Percentiles rank a stretch among this genome's conserved stretches.
These are phyloP conservation scores for Cephus spinipes DNA, from an alignment of 2,888 invertebrate genomes.

Conservation along the genomic window DNA sequence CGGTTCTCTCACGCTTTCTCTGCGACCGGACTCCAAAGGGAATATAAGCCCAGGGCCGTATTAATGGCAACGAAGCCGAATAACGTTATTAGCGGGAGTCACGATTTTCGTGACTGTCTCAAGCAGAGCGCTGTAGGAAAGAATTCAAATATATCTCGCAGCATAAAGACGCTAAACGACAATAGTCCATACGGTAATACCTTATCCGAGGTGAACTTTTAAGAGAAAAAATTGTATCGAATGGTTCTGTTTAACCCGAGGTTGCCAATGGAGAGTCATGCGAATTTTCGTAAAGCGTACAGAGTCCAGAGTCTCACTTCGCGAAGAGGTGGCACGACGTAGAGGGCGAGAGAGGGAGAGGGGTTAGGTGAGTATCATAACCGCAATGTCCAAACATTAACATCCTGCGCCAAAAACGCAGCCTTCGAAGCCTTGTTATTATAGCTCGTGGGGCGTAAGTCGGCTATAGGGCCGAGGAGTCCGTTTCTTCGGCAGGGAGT, in stretches of 20 bases:
- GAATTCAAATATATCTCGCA: background rate
- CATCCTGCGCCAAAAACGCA: constrained; percentile 31
- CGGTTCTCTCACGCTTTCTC: constrained; percentile 3
- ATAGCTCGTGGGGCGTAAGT: constrained; percentile 32
- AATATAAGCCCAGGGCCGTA: background rate
- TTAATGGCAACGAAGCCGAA: background rate
- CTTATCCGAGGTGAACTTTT: background rate
- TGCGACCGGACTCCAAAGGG: background rate
- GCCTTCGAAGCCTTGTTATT: constrained; percentile 37
- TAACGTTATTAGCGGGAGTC: constrained; percentile 5
- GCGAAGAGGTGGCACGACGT: background rate
- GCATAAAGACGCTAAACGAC: background rate
- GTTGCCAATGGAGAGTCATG: background rate
- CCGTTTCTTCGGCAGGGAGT: constrained; percentile 26
- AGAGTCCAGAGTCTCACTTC: too few species aligned
- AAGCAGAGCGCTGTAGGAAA: background rate
- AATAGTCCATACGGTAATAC: background rate
- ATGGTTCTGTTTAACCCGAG: background rate
- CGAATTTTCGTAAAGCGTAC: background rate
- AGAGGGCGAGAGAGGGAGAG: too few species aligned
- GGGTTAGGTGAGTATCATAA: background rate
- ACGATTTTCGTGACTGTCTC: constrained; percentile 1
- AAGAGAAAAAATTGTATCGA: background rate
- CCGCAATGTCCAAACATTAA: constrained; percentile 31
- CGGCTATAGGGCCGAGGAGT: constrained; percentile 41